Percentiles rank a stretch among this genome's conserved stretches.
Conservation (phyloP, 2,113 vertebrate genomes). For the Peromyscus californicus region DNA sequence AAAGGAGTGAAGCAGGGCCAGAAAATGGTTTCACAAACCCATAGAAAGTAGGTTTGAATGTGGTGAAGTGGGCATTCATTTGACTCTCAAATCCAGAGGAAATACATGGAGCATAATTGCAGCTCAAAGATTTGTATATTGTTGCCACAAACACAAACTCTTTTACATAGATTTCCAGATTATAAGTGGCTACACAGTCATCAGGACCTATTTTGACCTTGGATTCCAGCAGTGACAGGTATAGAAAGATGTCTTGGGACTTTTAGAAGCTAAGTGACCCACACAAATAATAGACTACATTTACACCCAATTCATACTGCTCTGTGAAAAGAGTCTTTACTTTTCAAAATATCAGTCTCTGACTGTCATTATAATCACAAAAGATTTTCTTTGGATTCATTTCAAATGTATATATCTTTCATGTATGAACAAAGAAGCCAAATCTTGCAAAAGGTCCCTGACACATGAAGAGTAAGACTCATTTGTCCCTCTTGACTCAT, state of each 20-base stretch:
- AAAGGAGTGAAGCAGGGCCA: not conserved
- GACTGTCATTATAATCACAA: not conserved
- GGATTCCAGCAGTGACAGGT: not conserved
- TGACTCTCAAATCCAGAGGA: slow-evolving; percentile 65
- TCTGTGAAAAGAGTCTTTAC: not conserved
- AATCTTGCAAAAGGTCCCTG: not conserved
- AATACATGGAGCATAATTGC: not conserved
- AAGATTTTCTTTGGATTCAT: slow-evolving; percentile 29
- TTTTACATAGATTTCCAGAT: not conserved
- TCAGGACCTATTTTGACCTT: not conserved
- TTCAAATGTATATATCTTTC: not conserved
- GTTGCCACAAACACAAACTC: not conserved
- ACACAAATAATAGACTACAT: not conserved
- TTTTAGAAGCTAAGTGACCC: not conserved
- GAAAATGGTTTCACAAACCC: not conserved
- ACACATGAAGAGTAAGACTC: not conserved
- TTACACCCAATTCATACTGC: not conserved
- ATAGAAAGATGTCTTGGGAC: not conserved
- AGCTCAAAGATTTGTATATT: slow-evolving; percentile 58
- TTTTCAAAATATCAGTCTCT: slow-evolving; percentile 51
- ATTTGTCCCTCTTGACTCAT: not conserved
- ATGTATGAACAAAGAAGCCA: not conserved
- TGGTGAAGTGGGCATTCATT: not conserved
- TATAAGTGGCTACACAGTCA: not conserved
- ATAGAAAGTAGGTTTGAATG: not conserved